A percentile compares a stretch with the other conserved stretches of the same genome.
These are phyloP conservation scores for Diorhabda elongata DNA, from an alignment of 1,140 invertebrate genomes.

Conservation along the genomic window DNA sequence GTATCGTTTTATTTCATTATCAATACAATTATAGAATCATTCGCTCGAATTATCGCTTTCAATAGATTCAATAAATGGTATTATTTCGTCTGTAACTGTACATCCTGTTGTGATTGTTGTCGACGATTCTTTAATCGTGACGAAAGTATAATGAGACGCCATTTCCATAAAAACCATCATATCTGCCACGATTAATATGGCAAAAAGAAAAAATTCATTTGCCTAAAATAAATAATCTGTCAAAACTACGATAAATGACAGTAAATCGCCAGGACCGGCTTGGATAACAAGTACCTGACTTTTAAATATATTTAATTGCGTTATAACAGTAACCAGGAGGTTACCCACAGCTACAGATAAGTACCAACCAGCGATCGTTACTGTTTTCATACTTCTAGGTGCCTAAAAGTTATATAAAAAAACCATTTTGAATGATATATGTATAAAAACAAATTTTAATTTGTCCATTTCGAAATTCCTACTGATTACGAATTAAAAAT, in stretches of 20 bases:
- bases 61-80: too few species aligned
- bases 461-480: too few species aligned
- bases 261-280: too few species aligned
- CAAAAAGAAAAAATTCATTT: constrained; percentile 46
- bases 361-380: constrained; percentile 75
- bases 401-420: constrained; percentile 26
- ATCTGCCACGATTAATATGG: constrained; percentile 40
- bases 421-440: too few species aligned
- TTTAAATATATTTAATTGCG: constrained; percentile 62
- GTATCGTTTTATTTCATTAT: too few species aligned
- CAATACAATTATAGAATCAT: too few species aligned
- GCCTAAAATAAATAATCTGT: constrained; percentile 35
- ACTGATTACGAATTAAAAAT: too few species aligned
- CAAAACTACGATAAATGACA: too few species aligned
- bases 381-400: constrained; percentile 65
- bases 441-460: too few species aligned
- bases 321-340: constrained; percentile 72
- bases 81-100: too few species aligned
- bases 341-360: constrained; percentile 77
- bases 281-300: constrained; percentile 53
- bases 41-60: too few species aligned
- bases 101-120: not conserved
- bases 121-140: constrained; percentile 21
- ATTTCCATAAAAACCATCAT: constrained; percentile 45
- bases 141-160: constrained; percentile 39